Base-by-base conservation (phyloP, 2,113 vertebrate genomes). In the Benitochromis conjunctus region DNA sequence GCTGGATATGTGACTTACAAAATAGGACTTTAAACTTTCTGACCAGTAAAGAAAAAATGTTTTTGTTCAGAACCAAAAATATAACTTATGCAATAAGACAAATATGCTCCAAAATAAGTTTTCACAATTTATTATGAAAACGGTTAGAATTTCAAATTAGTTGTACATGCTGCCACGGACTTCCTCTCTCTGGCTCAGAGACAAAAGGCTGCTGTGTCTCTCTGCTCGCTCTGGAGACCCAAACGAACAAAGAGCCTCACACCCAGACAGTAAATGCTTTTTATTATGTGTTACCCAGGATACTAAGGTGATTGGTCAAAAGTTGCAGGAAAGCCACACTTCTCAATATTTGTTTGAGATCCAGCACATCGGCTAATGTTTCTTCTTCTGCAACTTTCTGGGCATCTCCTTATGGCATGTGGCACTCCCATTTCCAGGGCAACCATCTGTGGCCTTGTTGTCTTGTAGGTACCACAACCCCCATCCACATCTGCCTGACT, bases 11-110 rank as follows among this genome's bases (percentile, higher is more conserved):
- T 69, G 64, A 69, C 64, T 69, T 43, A 38, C 13, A 43, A 71
- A 18, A 46, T 11, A 0, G 0, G 64, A 46, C 19, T 46, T 46
- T 14, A 6, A 34, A 34, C 9, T 66, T 41, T 26, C 26, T 26
- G 26, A 41, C 19, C 41, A 36, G 19, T 21, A 66, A 41, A 66
- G 34, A 66, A 41, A 66, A 66, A 1, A 41, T 0, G 36, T 4
- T 41, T 66, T 66, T 19, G 19, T 66, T 66, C n/a, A 24, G 62
- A 69, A 69, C 36, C n/a, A 41, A 69, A 69, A 41, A 69, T 69
- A 69, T 69, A 41, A 24, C n/a, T 16, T 38, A n/a, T 38, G 19
- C n/a, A 2, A 64, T 1, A 36, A 38, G 31, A 38, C 6, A n/a
- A 64, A 64, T 3, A 19, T 64, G 9, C 60, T 3, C 60, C 60